Base-by-base conservation (phyloP, 2,888 invertebrate genomes). In the Capitulum mitella region DNA sequence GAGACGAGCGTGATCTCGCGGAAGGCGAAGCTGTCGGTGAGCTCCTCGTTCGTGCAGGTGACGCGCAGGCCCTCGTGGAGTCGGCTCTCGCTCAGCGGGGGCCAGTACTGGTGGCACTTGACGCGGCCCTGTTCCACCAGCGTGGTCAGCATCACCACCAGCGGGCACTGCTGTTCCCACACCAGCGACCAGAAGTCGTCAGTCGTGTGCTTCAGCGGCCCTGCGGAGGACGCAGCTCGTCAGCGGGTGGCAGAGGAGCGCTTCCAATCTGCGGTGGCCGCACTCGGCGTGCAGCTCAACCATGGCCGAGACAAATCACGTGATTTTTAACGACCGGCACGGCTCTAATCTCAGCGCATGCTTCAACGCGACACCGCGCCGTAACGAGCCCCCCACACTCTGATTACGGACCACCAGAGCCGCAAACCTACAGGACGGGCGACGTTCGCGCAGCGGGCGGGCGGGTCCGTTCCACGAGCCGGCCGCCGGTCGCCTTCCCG, bases 61-160 rank as follows among this genome's bases (percentile, higher is more conserved):
- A 98, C 89, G 0, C 91, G 85, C 78, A 89, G 83, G 74, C 83
- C 83, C 3, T 87, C 88, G 81, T 85, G 87, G 78, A 87, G 87
- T 2, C 79, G 79, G 46, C 91, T 90, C 83, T 93, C 92, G 79
- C 93, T 93, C 0, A 92, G 88, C 51, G 90, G 90, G 0, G 98
- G 97, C 99, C 99, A 99, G 85, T 99, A 99, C 85, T 98, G 97
- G 87, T 97, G 96, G 84, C 99, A 99, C 86, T 99, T 99, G 80
- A 93, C 91, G 64, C 80, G 89, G 0, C 95, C 98, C 34, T 95
- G 89, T 87, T 99, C 98, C 78, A 93, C 91, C 8, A 98, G 89
- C 0, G 98, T 97, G 0, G 99, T 99, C 76, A 99, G 88, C 99
- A 99, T 99, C 12, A 98, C 97, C n/a, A 99, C 91, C 51, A 98